Percentiles rank a stretch among this genome's conserved stretches.
Conservation (phyloP, 2,797 vertebrate species). For the Lithobates sylvaticus region DNA sequence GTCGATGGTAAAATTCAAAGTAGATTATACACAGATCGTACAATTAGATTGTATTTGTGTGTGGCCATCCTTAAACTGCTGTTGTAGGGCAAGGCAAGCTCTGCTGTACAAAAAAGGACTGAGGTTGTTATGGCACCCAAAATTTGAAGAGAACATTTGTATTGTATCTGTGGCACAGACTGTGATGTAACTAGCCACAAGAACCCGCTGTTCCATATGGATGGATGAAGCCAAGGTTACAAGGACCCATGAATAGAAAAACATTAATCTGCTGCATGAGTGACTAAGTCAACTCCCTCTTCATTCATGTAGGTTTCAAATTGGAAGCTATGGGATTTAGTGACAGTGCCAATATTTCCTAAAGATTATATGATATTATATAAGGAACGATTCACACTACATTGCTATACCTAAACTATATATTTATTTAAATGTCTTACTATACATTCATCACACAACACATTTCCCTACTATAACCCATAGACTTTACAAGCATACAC, state of each 20-base stretch:
- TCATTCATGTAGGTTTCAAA: not conserved
- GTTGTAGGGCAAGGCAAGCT: no score
- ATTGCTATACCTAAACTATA: not conserved
- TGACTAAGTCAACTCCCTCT: conserved; percentile 19
- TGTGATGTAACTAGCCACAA: not conserved
- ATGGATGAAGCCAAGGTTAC: conserved; percentile 12
- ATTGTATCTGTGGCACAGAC: not conserved
- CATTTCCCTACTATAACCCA: no score
- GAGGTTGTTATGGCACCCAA: not conserved
- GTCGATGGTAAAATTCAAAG: no score
- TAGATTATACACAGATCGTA: no score
- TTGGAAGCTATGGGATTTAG: not conserved
- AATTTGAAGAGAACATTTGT: not conserved
- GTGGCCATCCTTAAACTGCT: no score
- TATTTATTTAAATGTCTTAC: not conserved
- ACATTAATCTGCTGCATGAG: not conserved
- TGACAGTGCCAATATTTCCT: not conserved
- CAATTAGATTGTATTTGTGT: no score
- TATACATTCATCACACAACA: no score
- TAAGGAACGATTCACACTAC: not conserved
- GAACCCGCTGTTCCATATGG: not conserved
- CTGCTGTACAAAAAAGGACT: not conserved
- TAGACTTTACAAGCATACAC: no score
- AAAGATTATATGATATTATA: not conserved
- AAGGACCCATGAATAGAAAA: not conserved